These are phyloP conservation scores for Ptilorrhoa leucosticta DNA, from an alignment of 2,113 vertebrate species.

Conservation along the genomic window DNA sequence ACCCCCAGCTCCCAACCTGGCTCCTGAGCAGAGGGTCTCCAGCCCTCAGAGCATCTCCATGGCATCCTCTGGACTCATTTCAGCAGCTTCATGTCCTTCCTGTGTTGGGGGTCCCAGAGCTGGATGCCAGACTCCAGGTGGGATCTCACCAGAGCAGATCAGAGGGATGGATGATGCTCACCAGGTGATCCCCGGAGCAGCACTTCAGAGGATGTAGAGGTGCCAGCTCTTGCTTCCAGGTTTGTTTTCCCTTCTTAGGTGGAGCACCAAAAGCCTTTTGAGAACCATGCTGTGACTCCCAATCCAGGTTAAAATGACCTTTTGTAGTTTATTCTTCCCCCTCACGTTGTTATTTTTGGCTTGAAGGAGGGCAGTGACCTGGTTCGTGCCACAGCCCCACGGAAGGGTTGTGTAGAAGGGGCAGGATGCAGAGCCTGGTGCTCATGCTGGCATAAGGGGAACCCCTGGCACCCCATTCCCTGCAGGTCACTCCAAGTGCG, in stretches of 20 bases:
- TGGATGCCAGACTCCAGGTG: neutral
- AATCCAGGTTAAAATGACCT: neutral
- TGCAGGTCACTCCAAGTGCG: rapidly evolving
- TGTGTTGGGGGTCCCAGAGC: neutral
- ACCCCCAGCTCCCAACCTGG: neutral
- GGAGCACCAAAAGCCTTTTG: neutral
- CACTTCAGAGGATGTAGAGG: neutral
- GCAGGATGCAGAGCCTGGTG: neutral
- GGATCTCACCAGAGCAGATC: neutral
- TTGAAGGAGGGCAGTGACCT: neutral
- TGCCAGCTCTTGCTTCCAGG: neutral
- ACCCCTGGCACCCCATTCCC: neutral
- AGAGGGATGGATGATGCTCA: neutral
- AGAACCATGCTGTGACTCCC: neutral
- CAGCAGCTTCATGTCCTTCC: neutral
- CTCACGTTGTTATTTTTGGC: neutral
- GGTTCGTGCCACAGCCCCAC: neutral
- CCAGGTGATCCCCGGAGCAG: neutral
- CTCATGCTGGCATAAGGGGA: neutral
- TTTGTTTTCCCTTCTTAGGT: neutral
- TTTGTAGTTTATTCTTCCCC: neutral
- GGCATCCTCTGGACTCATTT: neutral
- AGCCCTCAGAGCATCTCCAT: neutral
- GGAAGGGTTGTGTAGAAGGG: neutral
- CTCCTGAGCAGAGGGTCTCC: neutral